Percentiles rank a stretch among this genome's conserved stretches.
phyloP scores from a whole-genome alignment of 2,888 invertebrate genomes.

The Cheilosia soror region DNA sequence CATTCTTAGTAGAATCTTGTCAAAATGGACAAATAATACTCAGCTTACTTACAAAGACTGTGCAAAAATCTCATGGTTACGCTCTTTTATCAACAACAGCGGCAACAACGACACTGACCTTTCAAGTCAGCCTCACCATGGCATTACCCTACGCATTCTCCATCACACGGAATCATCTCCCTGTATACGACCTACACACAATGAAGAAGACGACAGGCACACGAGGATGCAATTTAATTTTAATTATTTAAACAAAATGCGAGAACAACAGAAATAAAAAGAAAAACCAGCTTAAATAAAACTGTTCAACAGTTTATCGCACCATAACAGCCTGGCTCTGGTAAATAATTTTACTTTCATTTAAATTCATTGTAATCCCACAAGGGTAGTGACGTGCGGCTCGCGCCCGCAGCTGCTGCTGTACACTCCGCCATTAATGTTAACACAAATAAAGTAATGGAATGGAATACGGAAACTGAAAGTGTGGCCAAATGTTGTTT shows the following conservation, averaged over 20 bases:
- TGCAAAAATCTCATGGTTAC: slow-evolving; percentile 13
- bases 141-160: slow-evolving; percentile 13
- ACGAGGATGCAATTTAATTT: slow-evolving; percentile 23
- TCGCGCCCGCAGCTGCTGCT: slow-evolving; percentile 2
- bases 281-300: not conserved
- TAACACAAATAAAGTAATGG: slow-evolving; percentile 19
- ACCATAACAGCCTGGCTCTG: not conserved
- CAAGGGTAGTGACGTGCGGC: not conserved
- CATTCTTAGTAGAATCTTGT: no score
- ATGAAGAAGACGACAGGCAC: not conserved
- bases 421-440: not conserved
- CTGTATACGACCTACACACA: not conserved
- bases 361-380: slow-evolving; percentile 7
- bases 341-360: slow-evolving; percentile 20
- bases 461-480: slow-evolving; percentile 25
- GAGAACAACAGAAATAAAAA: not conserved
- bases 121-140: not conserved
- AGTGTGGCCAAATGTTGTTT: slow-evolving; percentile 15
- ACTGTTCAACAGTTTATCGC: slow-evolving; percentile 7
- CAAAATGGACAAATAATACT: no score
- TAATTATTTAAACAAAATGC: slow-evolving; percentile 20
- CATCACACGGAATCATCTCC: not conserved
- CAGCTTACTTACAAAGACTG: not conserved
- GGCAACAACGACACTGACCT: slow-evolving; percentile 17
- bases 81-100: not conserved